A percentile compares a stretch with the other conserved stretches of the same genome.
phyloP scores from a whole-genome alignment of 2,797 vertebrate genomes.

The Polyboroides typus region DNA sequence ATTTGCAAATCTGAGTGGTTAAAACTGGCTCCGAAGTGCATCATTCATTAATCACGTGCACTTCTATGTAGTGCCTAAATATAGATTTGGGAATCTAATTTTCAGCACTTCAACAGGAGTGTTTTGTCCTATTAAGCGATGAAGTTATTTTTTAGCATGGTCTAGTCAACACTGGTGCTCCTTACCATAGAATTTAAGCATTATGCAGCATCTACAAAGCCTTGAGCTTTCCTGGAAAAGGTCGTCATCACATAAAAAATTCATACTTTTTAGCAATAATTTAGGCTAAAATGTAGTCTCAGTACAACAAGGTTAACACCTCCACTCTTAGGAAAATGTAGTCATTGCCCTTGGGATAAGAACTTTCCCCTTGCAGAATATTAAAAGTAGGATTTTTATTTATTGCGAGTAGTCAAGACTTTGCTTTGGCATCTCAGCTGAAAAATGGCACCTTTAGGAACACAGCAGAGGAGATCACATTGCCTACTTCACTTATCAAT shows the following conservation, averaged over 20 bases:
- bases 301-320: conserved; percentile 27
- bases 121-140: not conserved
- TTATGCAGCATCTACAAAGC: not conserved
- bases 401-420: conserved; percentile 7
- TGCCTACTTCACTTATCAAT: not conserved
- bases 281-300: conserved; percentile 25
- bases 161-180: not conserved
- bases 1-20: not conserved
- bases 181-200: not conserved
- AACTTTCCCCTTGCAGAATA: conserved; percentile 9
- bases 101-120: not conserved
- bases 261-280: conserved; percentile 23
- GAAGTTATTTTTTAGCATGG: not conserved
- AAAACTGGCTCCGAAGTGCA: not conserved
- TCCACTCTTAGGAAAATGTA: conserved; percentile 6
- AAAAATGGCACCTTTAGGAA: conserved; percentile 10
- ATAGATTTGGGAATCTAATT: not conserved
- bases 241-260: not conserved
- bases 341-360: conserved; percentile 41
- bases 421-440: conserved; percentile 14
- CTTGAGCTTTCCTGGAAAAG: conserved; percentile 12
- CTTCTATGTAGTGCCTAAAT: not conserved
- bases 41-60: not conserved
- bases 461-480: not conserved
- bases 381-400: conserved; percentile 34